Base-by-base conservation (phyloP, 2,797 vertebrate genomes). In the Margarornis squamiger region DNA sequence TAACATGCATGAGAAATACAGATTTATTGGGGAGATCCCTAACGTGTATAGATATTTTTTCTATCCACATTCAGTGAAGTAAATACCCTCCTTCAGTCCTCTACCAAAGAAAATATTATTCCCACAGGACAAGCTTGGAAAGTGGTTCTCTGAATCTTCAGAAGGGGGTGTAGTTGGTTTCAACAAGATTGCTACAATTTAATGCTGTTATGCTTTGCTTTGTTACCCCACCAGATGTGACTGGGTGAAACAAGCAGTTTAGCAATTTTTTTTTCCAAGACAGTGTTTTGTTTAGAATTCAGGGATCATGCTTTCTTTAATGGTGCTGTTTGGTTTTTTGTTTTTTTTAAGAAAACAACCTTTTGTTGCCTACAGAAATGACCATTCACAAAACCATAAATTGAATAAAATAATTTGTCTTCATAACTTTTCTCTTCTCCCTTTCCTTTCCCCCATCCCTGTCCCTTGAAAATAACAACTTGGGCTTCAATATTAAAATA, bases 301-400 rank as follows among this genome's bases (percentile, higher is more conserved):
- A 98, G 98, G 98, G 98, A 98, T 98, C 98, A 97, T 98, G 97
- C 97, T 97, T 98, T 98, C 98, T 98, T 98, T 97, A 98, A 98
- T 97, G 98, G 98, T 98, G 98, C 98, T 98, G 97, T 98, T 97
- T 96, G 87, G 92, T 97, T 97, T 81, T 4, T 55, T 86, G 73
- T 39, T 97, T 97, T 27, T 86, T 97, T 86, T 95, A 96, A 97
- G 96, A 96, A 96, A 93, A 97, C 73, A 92, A 96, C 95, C 95
- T 96, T 95, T 95, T 93, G 92, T 98, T 98, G 97, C 98, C 97
- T 98, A 98, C 96, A 96, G 95, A 98, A 98, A 95, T 94, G 91
- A 97, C 96, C 97, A 96, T 97, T 98, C 97, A 97, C 93, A 90
- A 97, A 97, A 96, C 79, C 97, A 92, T 98, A 97, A 98, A 93